Percentiles rank a stretch among this genome's conserved stretches.
These are phyloP conservation scores for Oncorhynchus mykiss DNA, from an alignment of 2,113 vertebrate genomes.

Conservation along the genomic window DNA sequence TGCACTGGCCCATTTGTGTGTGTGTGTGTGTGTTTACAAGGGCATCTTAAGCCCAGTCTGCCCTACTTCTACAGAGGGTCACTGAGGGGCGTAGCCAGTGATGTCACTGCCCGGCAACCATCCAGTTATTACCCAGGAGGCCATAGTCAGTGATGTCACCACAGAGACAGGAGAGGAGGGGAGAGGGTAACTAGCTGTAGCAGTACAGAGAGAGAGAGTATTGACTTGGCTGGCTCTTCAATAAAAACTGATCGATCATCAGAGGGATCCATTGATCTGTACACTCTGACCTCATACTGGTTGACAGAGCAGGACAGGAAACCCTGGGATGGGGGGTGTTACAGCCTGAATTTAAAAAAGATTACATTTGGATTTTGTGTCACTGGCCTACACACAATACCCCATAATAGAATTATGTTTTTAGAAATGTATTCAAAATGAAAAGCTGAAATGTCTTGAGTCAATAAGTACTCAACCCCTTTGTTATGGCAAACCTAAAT, in stretches of 20 bases:
- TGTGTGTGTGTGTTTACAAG: constrained; percentile 28
- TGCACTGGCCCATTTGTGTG: background rate
- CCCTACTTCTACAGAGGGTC: constrained; percentile 61
- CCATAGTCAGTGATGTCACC: constrained; percentile 61
- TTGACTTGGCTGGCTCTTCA: constrained; percentile 44
- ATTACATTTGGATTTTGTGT: no score
- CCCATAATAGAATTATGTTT: no score
- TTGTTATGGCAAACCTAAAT: no score
- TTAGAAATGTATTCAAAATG: no score
- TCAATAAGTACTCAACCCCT: no score
- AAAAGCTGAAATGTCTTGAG: no score
- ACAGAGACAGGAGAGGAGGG: constrained; percentile 61
- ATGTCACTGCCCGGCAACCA: constrained; percentile 46
- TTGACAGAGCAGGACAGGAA: constrained; percentile 5
- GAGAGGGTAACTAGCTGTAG: constrained; percentile 64
- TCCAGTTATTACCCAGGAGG: constrained; percentile 33
- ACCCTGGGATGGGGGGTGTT: background rate
- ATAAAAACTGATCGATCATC: constrained; percentile 59
- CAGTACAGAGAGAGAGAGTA: constrained; percentile 49
- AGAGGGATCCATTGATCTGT: constrained; percentile 63
- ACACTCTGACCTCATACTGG: constrained; percentile 53
- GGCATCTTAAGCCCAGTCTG: constrained; percentile 62
- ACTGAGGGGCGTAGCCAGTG: constrained; percentile 39
- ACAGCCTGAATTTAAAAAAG: no score
- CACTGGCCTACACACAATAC: no score